Evolutionary conservation across 2,113 vertebrate species (phyloP).

Genomic region (Poecilia latipinna): DNA sequence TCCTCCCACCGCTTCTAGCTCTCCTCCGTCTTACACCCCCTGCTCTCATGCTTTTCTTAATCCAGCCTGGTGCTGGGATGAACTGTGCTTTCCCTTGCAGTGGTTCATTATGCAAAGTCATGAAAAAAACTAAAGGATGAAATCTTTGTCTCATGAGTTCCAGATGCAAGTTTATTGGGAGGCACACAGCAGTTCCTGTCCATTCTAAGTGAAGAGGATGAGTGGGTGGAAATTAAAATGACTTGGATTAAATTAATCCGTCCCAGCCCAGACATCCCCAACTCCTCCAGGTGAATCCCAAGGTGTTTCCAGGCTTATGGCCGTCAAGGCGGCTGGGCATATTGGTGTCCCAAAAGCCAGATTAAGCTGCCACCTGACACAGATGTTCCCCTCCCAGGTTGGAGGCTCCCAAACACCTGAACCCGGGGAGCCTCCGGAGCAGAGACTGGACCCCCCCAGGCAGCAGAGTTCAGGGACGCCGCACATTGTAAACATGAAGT

Average conservation of each 20-base stretch:
- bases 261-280: too few relatives aligned
- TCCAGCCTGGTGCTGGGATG: constrained; percentile 44
- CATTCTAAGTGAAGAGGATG: background rate
- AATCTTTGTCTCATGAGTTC: constrained; percentile 27
- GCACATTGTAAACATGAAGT: background rate
- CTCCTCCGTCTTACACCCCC: constrained; percentile 34
- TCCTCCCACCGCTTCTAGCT: constrained; percentile 26
- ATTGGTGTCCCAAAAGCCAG: background rate
- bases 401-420: background rate
- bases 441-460: background rate
- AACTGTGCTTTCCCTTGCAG: constrained; percentile 25
- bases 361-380: background rate
- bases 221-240: background rate
- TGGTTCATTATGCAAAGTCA: constrained; percentile 50
- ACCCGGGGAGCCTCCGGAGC: background rate
- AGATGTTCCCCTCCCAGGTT: too few relatives aligned
- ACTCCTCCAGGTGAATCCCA: too few relatives aligned
- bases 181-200: background rate
- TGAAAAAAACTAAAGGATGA: constrained; percentile 51
- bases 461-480: background rate
- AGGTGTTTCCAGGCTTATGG: too few relatives aligned
- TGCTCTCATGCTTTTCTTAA: constrained; percentile 28
- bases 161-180: constrained; percentile 6
- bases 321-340: background rate
- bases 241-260: background rate